Evolutionary conservation across 1,140 invertebrate genomes (phyloP).

Genomic region (Sinonovacula constricta): DNA sequence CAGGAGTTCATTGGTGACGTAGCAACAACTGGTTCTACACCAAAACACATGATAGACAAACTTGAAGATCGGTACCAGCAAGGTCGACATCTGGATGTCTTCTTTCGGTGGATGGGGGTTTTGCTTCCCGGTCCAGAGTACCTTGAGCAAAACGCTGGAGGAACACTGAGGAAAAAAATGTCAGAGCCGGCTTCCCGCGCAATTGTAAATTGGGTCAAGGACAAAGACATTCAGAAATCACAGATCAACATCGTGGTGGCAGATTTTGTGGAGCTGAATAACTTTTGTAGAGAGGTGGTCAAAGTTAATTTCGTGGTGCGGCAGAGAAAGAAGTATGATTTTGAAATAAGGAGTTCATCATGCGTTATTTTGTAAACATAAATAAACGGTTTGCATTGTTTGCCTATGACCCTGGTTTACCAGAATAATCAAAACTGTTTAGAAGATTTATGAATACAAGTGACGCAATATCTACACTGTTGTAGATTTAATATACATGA

Average conservation of each 20-base stretch:
- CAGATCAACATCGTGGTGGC: conserved; percentile 33
- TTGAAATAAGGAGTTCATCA: conserved; percentile 13
- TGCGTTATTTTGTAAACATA: conserved; percentile 12
- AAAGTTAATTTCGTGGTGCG: conserved; percentile 5
- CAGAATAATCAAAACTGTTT: no score
- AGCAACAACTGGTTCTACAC: conserved; percentile 2
- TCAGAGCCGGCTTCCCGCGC: conserved; percentile 10
- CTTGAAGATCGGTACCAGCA: conserved; percentile 6
- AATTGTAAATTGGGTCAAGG: conserved; percentile 7
- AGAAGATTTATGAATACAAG: no score
- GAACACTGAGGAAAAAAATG: conserved; percentile 15
- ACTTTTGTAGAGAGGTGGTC: conserved; percentile 28
- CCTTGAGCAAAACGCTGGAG: not conserved
- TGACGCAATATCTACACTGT: no score
- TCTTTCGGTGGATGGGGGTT: conserved; percentile 15
- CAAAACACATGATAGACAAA: conserved; percentile 5
- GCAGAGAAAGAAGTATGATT: conserved; percentile 8
- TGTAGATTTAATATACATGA: no score
- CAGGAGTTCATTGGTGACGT: conserved; percentile 17
- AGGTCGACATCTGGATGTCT: conserved; percentile 8
- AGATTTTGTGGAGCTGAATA: conserved; percentile 23
- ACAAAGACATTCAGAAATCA: conserved; percentile 25
- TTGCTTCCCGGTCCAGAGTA: conserved; percentile 15
- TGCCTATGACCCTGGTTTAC: no score
- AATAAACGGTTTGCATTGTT: no score